Evolutionary conservation across 2,888 invertebrate genomes (phyloP).

Genomic region (Vannuccia rotundouncinata): DNA sequence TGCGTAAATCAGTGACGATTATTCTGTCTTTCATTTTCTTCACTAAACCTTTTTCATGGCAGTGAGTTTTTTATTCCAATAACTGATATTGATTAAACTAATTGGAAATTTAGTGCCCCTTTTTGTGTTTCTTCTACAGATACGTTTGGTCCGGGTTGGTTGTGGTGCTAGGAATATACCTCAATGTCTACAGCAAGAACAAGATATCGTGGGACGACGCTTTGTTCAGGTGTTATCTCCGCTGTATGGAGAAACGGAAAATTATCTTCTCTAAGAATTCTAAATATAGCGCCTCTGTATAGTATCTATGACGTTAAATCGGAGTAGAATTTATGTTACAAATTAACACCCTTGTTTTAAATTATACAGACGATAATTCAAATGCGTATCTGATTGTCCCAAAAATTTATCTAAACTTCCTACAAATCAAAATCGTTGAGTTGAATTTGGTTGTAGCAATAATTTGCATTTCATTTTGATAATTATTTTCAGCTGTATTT

Average conservation of each 20-base stretch:
- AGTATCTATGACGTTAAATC: neutral
- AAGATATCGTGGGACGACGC: conserved; percentile 45
- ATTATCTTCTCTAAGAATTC: neutral
- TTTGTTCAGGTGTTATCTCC: conserved; percentile 49
- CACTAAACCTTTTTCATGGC: conserved; percentile 81
- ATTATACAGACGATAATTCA: neutral
- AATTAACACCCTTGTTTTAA: too few species aligned
- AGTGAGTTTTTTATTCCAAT: conserved; percentile 64
- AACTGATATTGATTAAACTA: conserved; percentile 18
- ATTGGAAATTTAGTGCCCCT: neutral
- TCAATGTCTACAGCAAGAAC: conserved; percentile 82
- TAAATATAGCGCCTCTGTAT: neutral
- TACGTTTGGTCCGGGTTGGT: conserved; percentile 82
- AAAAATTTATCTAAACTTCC: neutral
- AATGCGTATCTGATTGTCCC: neutral
- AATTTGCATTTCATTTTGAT: too few species aligned
- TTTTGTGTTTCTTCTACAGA: conserved; percentile 60
- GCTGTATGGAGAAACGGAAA: neutral
- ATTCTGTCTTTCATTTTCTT: conserved; percentile 85
- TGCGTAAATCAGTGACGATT: conserved; percentile 77
- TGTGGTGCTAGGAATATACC: conserved; percentile 80
- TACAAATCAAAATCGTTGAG: too few species aligned
- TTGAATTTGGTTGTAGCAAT: too few species aligned
- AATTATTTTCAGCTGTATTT: too few species aligned
- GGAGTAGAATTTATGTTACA: too few species aligned